Evolutionary conservation across 2,888 invertebrate species (phyloP).

Genomic region (Cylindroiulus punctatus): DNA sequence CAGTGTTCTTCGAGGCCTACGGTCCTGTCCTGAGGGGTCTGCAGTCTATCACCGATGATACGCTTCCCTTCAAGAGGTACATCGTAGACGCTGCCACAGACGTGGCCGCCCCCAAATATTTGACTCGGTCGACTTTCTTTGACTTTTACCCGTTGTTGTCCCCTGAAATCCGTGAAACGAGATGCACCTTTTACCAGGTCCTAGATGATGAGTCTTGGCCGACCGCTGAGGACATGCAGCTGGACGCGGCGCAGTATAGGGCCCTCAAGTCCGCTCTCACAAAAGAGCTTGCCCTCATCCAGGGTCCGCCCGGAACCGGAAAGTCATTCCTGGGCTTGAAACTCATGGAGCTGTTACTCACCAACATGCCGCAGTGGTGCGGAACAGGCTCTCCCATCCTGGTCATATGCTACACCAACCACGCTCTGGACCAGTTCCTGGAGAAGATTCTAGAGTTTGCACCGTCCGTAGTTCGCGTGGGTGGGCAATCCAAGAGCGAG

Average conservation of each 20-base stretch:
- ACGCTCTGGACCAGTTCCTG: constrained; percentile 86
- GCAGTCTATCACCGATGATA: too few relatives aligned
- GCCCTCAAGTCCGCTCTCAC: constrained; percentile 77
- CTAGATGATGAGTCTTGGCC: too few relatives aligned
- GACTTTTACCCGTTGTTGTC: too few relatives aligned
- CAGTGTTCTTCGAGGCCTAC: too few relatives aligned
- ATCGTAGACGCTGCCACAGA: too few relatives aligned
- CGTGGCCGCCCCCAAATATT: too few relatives aligned
- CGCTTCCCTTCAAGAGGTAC: too few relatives aligned
- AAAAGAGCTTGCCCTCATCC: constrained; percentile 79
- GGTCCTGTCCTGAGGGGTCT: too few relatives aligned
- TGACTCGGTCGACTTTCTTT: too few relatives aligned
- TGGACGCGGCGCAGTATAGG: constrained; percentile 75
- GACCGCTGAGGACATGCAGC: constrained; percentile 60
- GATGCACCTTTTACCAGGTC: too few relatives aligned
- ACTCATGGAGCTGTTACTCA: constrained; percentile 75
- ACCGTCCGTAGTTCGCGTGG: constrained; percentile 74
- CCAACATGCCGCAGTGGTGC: constrained; percentile 69
- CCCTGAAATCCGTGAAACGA: too few relatives aligned
- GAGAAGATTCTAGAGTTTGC: constrained; percentile 75
- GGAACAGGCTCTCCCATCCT: constrained; percentile 71
- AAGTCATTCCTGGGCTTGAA: constrained; percentile 84
- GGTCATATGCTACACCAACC: constrained; percentile 85
- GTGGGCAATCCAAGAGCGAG: constrained; percentile 75
- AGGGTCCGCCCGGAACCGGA: constrained; percentile 82